A percentile compares a stretch with the other conserved stretches of the same genome.
These are phyloP conservation scores for Vultur gryphus DNA, from an alignment of 2,797 vertebrate genomes.

Conservation along the genomic window DNA sequence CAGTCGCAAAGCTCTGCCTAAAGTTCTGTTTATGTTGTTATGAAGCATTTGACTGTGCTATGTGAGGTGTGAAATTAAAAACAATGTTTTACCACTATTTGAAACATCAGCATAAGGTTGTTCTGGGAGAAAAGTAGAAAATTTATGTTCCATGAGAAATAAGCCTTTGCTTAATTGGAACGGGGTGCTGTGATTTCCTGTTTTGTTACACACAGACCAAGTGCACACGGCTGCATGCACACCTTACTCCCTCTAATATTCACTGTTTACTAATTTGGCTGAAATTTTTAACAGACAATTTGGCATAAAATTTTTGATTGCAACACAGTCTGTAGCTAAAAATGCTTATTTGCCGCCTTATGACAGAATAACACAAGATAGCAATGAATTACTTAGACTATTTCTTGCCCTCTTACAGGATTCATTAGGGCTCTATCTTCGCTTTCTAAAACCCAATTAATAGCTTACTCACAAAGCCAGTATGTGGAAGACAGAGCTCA, in stretches of 20 bases:
- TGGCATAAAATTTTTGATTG: conserved; percentile 2
- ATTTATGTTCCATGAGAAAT: conserved; percentile 53
- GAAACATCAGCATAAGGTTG: conserved; percentile 15
- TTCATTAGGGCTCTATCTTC: background rate
- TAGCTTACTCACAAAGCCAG: background rate
- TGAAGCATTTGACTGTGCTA: conserved; percentile 67
- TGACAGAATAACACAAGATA: background rate
- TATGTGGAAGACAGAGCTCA: background rate
- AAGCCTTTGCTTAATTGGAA: conserved; percentile 25
- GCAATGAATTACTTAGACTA: background rate
- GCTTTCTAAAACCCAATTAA: background rate
- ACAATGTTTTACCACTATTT: conserved; percentile 41
- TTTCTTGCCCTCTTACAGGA: background rate
- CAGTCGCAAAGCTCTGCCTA: conserved; percentile 66
- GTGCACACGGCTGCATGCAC: background rate
- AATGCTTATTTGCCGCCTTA: background rate
- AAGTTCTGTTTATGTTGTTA: conserved; percentile 66
- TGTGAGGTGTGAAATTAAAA: conserved; percentile 75
- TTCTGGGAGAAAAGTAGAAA: conserved; percentile 46
- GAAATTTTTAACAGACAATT: conserved; percentile 35
- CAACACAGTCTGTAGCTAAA: background rate
- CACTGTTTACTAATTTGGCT: conserved; percentile 41
- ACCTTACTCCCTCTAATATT: background rate
- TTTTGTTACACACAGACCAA: conserved; percentile 18
- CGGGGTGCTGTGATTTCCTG: conserved; percentile 47